Base-by-base conservation (phyloP, 2,888 invertebrate species). In the Bugulina stolonifera region DNA sequence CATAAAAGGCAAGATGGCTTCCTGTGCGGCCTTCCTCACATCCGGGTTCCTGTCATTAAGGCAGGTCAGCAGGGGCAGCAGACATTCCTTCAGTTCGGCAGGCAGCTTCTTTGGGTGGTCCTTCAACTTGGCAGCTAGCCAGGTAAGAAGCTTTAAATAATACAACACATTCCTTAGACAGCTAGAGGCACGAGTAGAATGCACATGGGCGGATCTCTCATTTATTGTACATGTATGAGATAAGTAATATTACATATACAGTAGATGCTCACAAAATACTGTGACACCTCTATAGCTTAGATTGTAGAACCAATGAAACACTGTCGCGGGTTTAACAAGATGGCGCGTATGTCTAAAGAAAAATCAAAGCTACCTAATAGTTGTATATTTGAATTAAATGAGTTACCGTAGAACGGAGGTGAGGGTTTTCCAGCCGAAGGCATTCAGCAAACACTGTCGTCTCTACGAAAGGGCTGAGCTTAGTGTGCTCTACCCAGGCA, bases 1-100 rank as follows among this genome's bases (percentile, higher is more conserved):
- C 95, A 96, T 96, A 78, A 94, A 89, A 1, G 94, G 94, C 58
- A 94, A 85, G 54, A 95, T 90, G 57, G 93, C 92, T 81, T 95
- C 95, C 72, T 91, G 90, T 0, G 94, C 91, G 79, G 91, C 92
- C 82, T 93, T 94, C 18, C 96, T 88, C 1, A 97, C 95, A 77
- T 95, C 95, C 0, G 90, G 91, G 81, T 91, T 93, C 72, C 97
- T 89, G 85, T 97, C 96, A 81, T 94, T 95, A 73, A 96, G 85
- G 79, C 93, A 92, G 54, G 89, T 88, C 84, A 90, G 93, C 72
- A 97, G 84, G 76, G 89, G 87, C 0, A 92, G 91, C 73, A 95
- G 85, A 84, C 93, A 91, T 0, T 89, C 85, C 0, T 89, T 83
- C 0, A 97, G 84, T 76, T 93, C 92, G 79, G 54, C 57, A 0